phyloP scores from a whole-genome alignment of 2,888 invertebrate genomes.

The Cryptocephalus moraei region DNA sequence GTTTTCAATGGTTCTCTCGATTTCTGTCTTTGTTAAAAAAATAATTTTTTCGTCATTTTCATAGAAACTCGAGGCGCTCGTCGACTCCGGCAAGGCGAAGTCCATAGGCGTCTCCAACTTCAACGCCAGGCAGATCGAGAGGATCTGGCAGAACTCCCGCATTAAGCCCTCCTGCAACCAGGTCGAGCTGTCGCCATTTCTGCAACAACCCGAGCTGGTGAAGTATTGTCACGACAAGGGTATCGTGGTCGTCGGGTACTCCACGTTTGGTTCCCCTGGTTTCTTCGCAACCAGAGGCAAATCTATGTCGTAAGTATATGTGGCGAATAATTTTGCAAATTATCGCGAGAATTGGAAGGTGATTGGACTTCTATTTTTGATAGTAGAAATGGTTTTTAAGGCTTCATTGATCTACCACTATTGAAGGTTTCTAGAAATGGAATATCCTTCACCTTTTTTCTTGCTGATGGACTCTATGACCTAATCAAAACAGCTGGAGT shows the following conservation, averaged over 20 bases:
- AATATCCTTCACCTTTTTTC: too few relatives aligned
- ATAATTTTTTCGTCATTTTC: neutral
- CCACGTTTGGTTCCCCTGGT: slow-evolving; percentile 1
- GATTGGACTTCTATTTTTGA: too few relatives aligned
- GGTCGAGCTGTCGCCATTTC: slow-evolving; percentile 48
- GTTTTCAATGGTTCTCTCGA: too few relatives aligned
- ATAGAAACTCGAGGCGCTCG: slow-evolving; percentile 48
- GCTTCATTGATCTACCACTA: too few relatives aligned
- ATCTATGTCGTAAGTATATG: too few relatives aligned
- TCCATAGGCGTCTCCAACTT: slow-evolving; percentile 26
- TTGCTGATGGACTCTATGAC: too few relatives aligned
- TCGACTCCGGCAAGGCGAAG: slow-evolving; percentile 33
- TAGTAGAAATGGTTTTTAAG: too few relatives aligned
- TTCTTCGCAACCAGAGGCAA: too few relatives aligned
- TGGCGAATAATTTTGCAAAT: too few relatives aligned
- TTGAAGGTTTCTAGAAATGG: too few relatives aligned
- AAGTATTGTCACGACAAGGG: slow-evolving; percentile 3
- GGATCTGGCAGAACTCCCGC: slow-evolving; percentile 40
- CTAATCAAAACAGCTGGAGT: too few relatives aligned
- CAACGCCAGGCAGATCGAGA: slow-evolving; percentile 57
- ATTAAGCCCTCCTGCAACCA: slow-evolving; percentile 50
- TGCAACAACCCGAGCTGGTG: slow-evolving; percentile 37
- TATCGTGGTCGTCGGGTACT: slow-evolving; percentile 2
- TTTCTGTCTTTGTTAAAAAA: neutral
- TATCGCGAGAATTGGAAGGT: too few relatives aligned